Percentiles rank a stretch among this genome's conserved stretches.
Conservation (phyloP, 1,140 invertebrate genomes). For the Drosophila varians region DNA sequence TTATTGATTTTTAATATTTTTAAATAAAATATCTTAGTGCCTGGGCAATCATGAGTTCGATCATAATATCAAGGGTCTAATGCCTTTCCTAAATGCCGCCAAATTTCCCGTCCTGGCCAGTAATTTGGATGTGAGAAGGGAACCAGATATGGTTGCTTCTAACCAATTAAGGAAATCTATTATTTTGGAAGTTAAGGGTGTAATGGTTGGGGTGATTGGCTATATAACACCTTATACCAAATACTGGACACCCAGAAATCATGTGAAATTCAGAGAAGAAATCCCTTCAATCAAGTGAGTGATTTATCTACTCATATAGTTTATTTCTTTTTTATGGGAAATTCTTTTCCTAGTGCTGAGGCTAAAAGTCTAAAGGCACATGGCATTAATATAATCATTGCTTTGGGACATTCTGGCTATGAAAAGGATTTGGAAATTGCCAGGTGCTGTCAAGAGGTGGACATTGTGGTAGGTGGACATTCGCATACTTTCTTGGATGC, state of each 20-base stretch:
- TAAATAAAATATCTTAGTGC: slow-evolving; percentile 86
- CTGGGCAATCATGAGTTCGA: slow-evolving; percentile 98
- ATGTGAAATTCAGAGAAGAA: slow-evolving; percentile 90
- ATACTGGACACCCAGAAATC: slow-evolving; percentile 86
- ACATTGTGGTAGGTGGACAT: slow-evolving; percentile 75
- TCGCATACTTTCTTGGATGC: slow-evolving; percentile 95
- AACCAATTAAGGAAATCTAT: slow-evolving; percentile 86
- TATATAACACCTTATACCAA: slow-evolving; percentile 94
- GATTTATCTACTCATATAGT: not conserved
- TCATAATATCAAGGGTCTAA: slow-evolving; percentile 89
- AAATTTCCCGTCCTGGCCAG: slow-evolving; percentile 90
- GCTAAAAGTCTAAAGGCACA: not conserved
- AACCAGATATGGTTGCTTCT: slow-evolving; percentile 85
- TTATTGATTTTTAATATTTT: not conserved
- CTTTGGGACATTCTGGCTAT: not conserved
- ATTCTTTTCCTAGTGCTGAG: slow-evolving; percentile 49
- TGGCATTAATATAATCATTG: not conserved
- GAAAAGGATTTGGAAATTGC: not conserved
- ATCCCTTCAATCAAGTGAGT: slow-evolving; percentile 86
- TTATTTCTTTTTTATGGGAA: not conserved
- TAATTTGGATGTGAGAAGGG: slow-evolving; percentile 89
- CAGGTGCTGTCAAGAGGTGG: not conserved
- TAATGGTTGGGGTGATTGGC: slow-evolving; percentile 92
- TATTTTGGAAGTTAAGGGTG: slow-evolving; percentile 86
- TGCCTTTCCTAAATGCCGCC: slow-evolving; percentile 90